Evolutionary conservation across 2,113 vertebrate genomes (phyloP).

Genomic region (Eulacestoma nigropectus): DNA sequence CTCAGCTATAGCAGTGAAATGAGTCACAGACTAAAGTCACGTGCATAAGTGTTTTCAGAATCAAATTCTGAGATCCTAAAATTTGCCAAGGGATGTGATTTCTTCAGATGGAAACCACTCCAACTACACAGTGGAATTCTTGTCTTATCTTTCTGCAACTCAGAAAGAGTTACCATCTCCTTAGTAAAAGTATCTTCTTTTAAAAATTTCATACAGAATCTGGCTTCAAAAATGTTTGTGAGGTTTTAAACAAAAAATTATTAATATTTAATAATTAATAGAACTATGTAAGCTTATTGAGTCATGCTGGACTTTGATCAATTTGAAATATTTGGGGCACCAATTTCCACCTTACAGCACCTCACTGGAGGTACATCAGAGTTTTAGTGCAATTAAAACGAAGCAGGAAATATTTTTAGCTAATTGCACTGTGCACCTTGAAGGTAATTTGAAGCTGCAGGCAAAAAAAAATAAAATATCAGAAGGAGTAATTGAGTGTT

Average conservation of each 20-base stretch:
- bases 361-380: slow-evolving; percentile 39
- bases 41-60: slow-evolving; percentile 14
- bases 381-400: slow-evolving; percentile 58
- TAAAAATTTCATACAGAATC: neutral
- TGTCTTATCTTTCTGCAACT: neutral
- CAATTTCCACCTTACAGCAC: slow-evolving; percentile 43
- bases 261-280: slow-evolving; percentile 53
- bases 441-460: slow-evolving; percentile 64
- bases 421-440: slow-evolving; percentile 64
- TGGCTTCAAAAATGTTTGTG: neutral
- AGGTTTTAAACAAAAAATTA: neutral
- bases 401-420: slow-evolving; percentile 61
- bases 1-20: neutral
- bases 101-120: neutral
- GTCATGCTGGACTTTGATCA: slow-evolving; percentile 29
- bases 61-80: neutral
- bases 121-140: neutral
- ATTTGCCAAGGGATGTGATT: neutral
- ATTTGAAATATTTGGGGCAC: slow-evolving; percentile 54
- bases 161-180: neutral
- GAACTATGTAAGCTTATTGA: slow-evolving; percentile 27
- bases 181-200: neutral
- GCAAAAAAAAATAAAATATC: slow-evolving; percentile 60
- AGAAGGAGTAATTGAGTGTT: slow-evolving; percentile 46
- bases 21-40: slow-evolving; percentile 35